phyloP scores from a whole-genome alignment of 30 jellyfish, hydroid and myxozoan species.

The Turritopsis rubra region DNA sequence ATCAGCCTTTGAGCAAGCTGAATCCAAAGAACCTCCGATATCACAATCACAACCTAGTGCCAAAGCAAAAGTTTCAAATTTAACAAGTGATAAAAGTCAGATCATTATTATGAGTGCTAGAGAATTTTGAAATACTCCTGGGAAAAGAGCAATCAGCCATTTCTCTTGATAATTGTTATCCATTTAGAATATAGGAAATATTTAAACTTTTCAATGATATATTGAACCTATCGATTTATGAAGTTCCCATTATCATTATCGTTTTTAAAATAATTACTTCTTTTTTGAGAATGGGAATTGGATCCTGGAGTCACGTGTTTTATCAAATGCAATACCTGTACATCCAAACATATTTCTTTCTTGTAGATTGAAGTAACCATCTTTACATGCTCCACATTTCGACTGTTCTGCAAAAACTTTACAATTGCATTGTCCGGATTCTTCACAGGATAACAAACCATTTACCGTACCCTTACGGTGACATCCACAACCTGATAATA shows the following conservation, averaged over 20 bases:
- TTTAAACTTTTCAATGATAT: too few species aligned
- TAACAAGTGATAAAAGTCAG: too few species aligned
- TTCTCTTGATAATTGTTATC: too few species aligned
- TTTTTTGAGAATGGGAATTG: too few species aligned
- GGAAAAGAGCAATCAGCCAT: too few species aligned
- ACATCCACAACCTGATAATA: slow-evolving; percentile 48
- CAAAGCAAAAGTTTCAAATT: background rate
- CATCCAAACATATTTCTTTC: slow-evolving; percentile 72
- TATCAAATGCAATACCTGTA: slow-evolving; percentile 35
- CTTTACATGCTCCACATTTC: slow-evolving; percentile 58
- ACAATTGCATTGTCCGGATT: slow-evolving; percentile 75
- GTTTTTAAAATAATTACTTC: too few species aligned
- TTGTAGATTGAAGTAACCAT: slow-evolving; percentile 60
- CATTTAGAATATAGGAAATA: too few species aligned
- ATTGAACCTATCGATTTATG: too few species aligned
- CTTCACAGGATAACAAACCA: slow-evolving; percentile 63
- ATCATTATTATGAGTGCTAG: too few species aligned
- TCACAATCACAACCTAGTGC: slow-evolving; percentile 82
- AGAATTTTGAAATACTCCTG: too few species aligned
- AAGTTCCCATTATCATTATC: too few species aligned
- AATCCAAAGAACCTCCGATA: slow-evolving; percentile 64
- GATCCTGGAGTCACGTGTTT: background rate
- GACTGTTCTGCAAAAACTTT: slow-evolving; percentile 46
- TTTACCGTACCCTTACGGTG: slow-evolving; percentile 64
- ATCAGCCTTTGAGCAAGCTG: slow-evolving; percentile 37